These are phyloP conservation scores for Periphyllus acericola DNA, from an alignment of 2,888 invertebrate species.

Conservation along the genomic window DNA sequence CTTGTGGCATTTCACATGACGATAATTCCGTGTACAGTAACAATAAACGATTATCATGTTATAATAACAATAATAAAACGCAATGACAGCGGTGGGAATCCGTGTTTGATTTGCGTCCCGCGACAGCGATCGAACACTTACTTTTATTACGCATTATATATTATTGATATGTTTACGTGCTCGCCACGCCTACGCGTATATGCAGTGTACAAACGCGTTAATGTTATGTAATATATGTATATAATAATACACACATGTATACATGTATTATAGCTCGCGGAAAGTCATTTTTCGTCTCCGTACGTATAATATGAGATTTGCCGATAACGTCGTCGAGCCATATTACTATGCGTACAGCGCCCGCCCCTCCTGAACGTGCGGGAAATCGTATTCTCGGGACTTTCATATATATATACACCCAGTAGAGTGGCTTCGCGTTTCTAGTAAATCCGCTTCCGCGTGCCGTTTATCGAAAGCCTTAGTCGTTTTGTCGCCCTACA, in stretches of 20 bases:
- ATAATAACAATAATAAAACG: neutral
- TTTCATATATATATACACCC: too few relatives aligned
- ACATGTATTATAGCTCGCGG: neutral
- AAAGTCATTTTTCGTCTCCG: neutral
- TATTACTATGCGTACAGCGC: neutral
- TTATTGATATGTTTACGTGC: too few relatives aligned
- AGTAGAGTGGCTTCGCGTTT: neutral
- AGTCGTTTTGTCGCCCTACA: neutral
- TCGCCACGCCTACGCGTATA: too few relatives aligned
- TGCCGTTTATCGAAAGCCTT: neutral
- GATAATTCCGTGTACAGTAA: neutral
- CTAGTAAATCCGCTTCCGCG: neutral
- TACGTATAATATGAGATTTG: too few relatives aligned
- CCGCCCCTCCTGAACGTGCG: neutral
- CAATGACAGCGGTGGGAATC: slow-evolving; percentile 43
- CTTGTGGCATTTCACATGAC: slow-evolving; percentile 51
- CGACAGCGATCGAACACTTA: neutral
- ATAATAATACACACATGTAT: too few relatives aligned
- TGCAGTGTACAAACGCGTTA: too few relatives aligned
- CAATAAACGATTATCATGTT: slow-evolving; percentile 2
- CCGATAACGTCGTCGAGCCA: too few relatives aligned
- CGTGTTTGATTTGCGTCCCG: slow-evolving; percentile 11
- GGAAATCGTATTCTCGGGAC: too few relatives aligned
- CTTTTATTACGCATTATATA: neutral
- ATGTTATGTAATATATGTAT: too few relatives aligned